Percentiles rank a stretch among this genome's conserved stretches.
Evolutionary conservation across 2,888 invertebrate species (phyloP).

Genomic region (Campoplex capitator): DNA sequence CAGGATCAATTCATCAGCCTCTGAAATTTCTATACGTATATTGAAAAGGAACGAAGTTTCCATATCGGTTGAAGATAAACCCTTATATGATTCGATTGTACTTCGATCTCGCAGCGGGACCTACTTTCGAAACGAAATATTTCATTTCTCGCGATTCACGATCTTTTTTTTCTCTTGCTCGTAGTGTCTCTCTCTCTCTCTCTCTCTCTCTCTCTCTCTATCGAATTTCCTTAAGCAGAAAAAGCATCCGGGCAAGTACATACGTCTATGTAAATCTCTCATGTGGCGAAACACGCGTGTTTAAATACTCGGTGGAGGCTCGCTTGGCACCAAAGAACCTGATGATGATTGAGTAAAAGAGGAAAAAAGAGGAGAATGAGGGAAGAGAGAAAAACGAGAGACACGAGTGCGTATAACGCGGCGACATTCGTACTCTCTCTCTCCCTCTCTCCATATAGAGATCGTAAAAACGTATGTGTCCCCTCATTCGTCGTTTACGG

Average conservation of each 20-base stretch:
- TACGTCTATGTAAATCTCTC: slow-evolving; percentile 74
- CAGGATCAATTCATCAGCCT: background rate
- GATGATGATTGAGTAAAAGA: slow-evolving; percentile 23
- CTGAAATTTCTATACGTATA: background rate
- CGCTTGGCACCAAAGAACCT: slow-evolving; percentile 30
- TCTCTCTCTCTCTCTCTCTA: background rate
- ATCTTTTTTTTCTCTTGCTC: slow-evolving; percentile 13
- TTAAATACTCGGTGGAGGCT: slow-evolving; percentile 40
- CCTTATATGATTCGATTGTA: slow-evolving; percentile 57
- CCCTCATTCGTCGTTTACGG: slow-evolving; percentile 66
- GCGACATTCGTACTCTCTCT: slow-evolving; percentile 36
- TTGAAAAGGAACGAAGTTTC: background rate
- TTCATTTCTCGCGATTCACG: slow-evolving; percentile 7
- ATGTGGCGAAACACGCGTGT: slow-evolving; percentile 66
- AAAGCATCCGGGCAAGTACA: slow-evolving; percentile 71
- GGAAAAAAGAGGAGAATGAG: slow-evolving; percentile 24
- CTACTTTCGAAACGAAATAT: slow-evolving; percentile 62
- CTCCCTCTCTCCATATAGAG: slow-evolving; percentile 53
- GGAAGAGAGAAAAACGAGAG: slow-evolving; percentile 22
- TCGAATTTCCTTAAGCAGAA: slow-evolving; percentile 53
- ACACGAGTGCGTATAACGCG: slow-evolving; percentile 46
- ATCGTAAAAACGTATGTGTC: slow-evolving; percentile 47
- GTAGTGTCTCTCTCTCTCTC: background rate
- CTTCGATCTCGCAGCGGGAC: slow-evolving; percentile 50
- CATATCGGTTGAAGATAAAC: slow-evolving; percentile 26